These are phyloP conservation scores for Drosophila watanabei DNA, from an alignment of 1,140 invertebrate species.

Conservation along the genomic window DNA sequence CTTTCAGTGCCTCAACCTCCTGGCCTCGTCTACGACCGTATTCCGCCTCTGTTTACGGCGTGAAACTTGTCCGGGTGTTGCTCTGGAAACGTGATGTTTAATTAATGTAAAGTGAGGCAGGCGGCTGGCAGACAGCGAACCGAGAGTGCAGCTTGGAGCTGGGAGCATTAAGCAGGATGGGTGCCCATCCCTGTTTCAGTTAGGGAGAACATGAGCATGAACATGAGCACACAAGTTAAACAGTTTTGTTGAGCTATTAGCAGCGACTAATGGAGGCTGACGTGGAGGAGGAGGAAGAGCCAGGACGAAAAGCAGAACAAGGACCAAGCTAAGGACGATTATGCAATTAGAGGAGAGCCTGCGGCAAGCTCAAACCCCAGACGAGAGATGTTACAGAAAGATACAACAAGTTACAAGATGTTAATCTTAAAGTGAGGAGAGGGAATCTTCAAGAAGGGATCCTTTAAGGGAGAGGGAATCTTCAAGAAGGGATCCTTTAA, in stretches of 20 bases:
- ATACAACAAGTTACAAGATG: constrained; percentile 17
- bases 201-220: constrained; percentile 47
- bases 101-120: constrained; percentile 74
- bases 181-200: constrained; percentile 9
- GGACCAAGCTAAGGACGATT: constrained; percentile 35
- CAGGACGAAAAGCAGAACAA: background rate
- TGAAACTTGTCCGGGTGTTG: constrained; percentile 78
- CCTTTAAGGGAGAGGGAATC: too few species aligned
- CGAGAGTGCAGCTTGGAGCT: constrained; percentile 16
- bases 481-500: background rate
- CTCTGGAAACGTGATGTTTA: constrained; percentile 82
- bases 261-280: constrained; percentile 75
- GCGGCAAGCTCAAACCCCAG: constrained; percentile 5
- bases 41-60: constrained; percentile 28
- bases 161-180: constrained; percentile 3
- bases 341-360: constrained; percentile 71
- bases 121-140: constrained; percentile 38
- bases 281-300: background rate
- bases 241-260: constrained; percentile 76
- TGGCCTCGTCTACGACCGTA: background rate
- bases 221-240: constrained; percentile 68
- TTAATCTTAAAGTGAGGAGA: background rate
- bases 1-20: constrained; percentile 3
- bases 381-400: constrained; percentile 35
- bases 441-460: background rate